Conservation (phyloP, 2,888 invertebrate species). For the Sympetrum striolatum region DNA sequence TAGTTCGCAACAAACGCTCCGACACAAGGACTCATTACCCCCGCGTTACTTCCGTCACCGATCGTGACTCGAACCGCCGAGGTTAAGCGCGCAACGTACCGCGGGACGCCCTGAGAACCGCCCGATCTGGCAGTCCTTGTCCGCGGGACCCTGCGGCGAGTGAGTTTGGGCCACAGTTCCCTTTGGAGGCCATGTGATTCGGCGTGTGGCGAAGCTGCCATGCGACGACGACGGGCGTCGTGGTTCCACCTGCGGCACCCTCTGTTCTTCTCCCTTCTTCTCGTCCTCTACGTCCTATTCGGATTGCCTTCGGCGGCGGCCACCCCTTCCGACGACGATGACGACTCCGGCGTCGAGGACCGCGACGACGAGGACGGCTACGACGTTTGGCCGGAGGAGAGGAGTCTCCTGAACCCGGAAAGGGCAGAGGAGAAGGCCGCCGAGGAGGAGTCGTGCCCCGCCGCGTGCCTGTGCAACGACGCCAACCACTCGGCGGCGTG, state of each 20-base stretch:
- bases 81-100: not conserved
- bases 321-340: not conserved
- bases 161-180: not conserved
- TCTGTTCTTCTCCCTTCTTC: not conserved
- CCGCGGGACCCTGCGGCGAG: not conserved
- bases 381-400: constrained; percentile 26
- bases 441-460: constrained; percentile 18
- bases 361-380: constrained; percentile 27
- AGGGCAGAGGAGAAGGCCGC: not conserved
- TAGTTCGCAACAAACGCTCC: not conserved
- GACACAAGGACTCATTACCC: not conserved
- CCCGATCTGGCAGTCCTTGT: not conserved
- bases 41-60: not conserved
- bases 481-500: constrained; percentile 17
- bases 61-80: not conserved
- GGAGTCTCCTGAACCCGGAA: constrained; percentile 22
- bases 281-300: not conserved
- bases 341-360: not conserved
- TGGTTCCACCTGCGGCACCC: constrained; percentile 4
- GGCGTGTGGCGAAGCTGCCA: not conserved
- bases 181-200: constrained; percentile 24
- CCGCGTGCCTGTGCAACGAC: constrained; percentile 27
- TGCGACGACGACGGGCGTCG: constrained; percentile 32
- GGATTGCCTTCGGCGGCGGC: not conserved
- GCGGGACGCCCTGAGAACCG: not conserved